A percentile compares a stretch with the other conserved stretches of the same genome.
Conservation (phyloP, 2,888 invertebrate species). For the Andrena marginata region DNA sequence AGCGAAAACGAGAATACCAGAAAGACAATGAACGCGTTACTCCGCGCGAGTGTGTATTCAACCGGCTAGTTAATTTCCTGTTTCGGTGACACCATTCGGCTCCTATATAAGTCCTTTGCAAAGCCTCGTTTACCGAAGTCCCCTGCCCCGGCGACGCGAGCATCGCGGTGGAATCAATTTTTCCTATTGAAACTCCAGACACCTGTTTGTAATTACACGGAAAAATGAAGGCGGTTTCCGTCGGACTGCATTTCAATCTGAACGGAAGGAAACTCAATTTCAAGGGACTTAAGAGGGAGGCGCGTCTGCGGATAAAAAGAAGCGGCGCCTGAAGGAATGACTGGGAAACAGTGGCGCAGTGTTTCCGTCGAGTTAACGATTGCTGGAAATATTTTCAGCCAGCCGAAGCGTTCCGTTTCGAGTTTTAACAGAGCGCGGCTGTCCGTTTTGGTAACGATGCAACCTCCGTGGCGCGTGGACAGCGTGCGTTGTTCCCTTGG, state of each 20-base stretch:
- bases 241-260: not conserved
- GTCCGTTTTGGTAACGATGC: slow-evolving; percentile 7
- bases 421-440: not conserved
- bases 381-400: not conserved
- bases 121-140: not conserved
- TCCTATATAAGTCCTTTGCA: not conserved
- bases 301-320: not conserved
- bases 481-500: not conserved
- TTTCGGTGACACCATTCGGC: slow-evolving; percentile 20
- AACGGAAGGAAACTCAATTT: not conserved
- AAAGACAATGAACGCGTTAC: slow-evolving; percentile 7
- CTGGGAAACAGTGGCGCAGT: not conserved
- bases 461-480: not conserved
- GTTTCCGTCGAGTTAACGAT: slow-evolving; percentile 15
- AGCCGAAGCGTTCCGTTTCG: not conserved
- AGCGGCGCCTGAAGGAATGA: not conserved
- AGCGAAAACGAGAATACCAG: not conserved
- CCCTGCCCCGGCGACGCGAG: too few relatives aligned
- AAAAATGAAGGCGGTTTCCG: too few relatives aligned
- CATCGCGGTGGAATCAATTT: too few relatives aligned
- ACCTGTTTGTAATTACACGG: too few relatives aligned
- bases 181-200: too few relatives aligned
- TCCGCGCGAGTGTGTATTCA: not conserved
- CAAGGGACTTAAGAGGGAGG: not conserved
- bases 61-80: slow-evolving; percentile 35